Base-by-base conservation (phyloP, 1,140 invertebrate species). In the Ceratosolen fusciceps region DNA sequence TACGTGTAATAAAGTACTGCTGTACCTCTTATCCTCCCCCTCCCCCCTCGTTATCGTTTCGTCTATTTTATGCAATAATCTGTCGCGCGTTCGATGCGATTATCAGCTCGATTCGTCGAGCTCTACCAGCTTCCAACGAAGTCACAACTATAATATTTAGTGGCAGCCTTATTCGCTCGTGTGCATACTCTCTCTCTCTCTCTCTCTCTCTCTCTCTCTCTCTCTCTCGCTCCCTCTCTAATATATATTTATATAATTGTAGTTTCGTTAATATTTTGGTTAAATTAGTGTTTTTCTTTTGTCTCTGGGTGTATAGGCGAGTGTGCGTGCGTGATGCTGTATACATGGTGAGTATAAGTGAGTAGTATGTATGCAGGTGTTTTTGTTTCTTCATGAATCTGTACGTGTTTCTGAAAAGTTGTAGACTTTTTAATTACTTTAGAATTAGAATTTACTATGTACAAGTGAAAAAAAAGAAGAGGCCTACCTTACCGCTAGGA, bases 11-110 rank as follows among this genome's bases (percentile, higher is more conserved):
- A 49, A 47, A 58, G 72, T 70, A 73, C 52, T 74, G 9, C 47
- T 70, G 82, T 67, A 68, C 81, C 76, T 79, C 56, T 79, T 79
- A 82, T 43, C 79, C 81, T 83, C 67, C 83, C 74, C 80, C 74
- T 68, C 39, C 79, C 24, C 1, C 26, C 77, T 78, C 49, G 5
- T 16, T 16, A 9, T 16, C 7, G 16, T 16, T 9, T 9, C 43
- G 8, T 47, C 71, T 43, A 19, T 47, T 74, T 68, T 43, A 56
- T 74, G 70, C 58, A 79, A 56, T 68, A 74, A 68, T 79, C 47
- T 58, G 29, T 80, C 77, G 77, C 49, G 49, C 77, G 24, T 73
- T 80, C 72, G 62, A 70, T 77, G 65, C 43, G 54, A 74, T 68
- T 31, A 74, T 67, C 34, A 62, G 58, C 39, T 52, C 71, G 58